Evolutionary conservation across 2,113 vertebrate species (phyloP).

Genomic region (Pristiophorus japonicus): DNA sequence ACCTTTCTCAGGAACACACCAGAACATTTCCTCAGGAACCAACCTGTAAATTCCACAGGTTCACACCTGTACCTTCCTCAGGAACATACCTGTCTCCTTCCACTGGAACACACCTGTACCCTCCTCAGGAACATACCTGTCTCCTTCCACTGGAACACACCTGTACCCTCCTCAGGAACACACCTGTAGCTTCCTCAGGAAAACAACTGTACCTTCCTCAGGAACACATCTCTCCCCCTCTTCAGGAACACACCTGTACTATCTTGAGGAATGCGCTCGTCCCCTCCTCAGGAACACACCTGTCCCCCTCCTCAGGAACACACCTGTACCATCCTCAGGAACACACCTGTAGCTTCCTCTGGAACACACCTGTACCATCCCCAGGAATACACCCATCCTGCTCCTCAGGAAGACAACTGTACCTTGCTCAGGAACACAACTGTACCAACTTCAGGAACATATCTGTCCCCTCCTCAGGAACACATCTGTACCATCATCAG

Average conservation of each 20-base stretch:
- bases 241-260: no score
- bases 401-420: background rate
- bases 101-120: background rate
- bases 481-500: no score
- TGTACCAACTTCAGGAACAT: background rate
- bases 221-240: background rate
- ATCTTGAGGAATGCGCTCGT: no score
- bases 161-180: background rate
- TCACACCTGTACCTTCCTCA: no score
- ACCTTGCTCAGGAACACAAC: background rate
- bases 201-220: no score
- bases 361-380: background rate
- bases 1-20: no score
- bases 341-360: no score
- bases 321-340: no score
- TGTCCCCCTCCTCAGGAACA: background rate
- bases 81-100: no score
- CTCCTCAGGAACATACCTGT: background rate
- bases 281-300: background rate
- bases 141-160: no score
- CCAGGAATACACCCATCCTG: background rate
- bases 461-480: background rate
- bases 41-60: no score
- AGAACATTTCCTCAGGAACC: no score
- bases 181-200: background rate